Percentiles rank a stretch among this genome's conserved stretches.
Evolutionary conservation across 2,113 vertebrate species (phyloP).

Genomic region (Cettia cetti): DNA sequence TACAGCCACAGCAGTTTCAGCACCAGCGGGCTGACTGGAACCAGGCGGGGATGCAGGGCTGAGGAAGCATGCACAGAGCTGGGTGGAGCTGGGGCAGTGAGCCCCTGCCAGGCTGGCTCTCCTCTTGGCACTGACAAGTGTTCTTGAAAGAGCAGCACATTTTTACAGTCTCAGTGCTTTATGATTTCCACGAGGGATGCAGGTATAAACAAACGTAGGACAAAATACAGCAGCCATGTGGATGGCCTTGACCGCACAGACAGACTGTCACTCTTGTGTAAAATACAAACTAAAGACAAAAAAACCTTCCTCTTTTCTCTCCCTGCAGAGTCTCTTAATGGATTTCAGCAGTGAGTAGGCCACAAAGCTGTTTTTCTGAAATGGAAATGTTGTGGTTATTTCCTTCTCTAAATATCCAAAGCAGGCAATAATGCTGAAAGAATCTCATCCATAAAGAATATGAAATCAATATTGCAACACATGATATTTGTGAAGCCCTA

Average conservation of each 20-base stretch:
- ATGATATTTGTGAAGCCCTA: neutral
- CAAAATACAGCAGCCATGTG: neutral
- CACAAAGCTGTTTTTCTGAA: constrained; percentile 21
- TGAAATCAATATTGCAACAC: constrained; percentile 1
- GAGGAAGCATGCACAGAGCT: neutral
- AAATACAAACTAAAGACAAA: neutral
- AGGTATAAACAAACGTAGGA: neutral
- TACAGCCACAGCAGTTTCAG: neutral
- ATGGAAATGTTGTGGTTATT: neutral
- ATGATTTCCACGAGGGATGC: neutral
- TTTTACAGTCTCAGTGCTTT: neutral
- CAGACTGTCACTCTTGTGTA: neutral
- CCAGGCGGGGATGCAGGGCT: neutral
- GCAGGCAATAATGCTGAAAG: neutral
- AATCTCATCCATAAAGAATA: neutral
- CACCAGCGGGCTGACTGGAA: neutral
- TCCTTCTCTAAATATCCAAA: neutral
- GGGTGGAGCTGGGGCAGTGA: neutral
- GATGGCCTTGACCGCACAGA: neutral
- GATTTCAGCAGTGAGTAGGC: constrained; percentile 2
- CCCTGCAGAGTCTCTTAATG: neutral
- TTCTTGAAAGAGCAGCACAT: neutral
- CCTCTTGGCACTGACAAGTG: neutral
- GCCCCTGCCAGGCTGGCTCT: neutral
- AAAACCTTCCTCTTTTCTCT: neutral